A percentile compares a stretch with the other conserved stretches of the same genome.
Conservation (phyloP, 2,797 vertebrate species). For the Alauda arvensis region DNA sequence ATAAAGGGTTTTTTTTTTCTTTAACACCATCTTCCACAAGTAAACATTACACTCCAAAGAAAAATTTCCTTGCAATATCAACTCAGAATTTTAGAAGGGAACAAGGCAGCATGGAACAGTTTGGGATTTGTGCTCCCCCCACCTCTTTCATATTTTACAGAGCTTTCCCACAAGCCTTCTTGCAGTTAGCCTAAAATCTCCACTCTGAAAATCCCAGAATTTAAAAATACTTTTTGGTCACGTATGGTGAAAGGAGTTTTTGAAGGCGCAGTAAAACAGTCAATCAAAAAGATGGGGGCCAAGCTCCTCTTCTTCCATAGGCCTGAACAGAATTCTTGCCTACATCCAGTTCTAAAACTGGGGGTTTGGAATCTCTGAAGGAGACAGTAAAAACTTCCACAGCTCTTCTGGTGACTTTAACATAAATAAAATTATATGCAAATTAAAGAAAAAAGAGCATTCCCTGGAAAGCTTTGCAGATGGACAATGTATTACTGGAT, state of each 20-base stretch:
- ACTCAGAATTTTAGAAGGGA: neutral
- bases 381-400: neutral
- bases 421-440: neutral
- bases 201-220: neutral
- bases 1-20: neutral
- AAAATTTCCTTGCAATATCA: neutral
- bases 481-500: neutral
- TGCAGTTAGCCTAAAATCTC: neutral
- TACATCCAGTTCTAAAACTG: neutral
- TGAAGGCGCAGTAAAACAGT: accelerated
- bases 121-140: neutral
- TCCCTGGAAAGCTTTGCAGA: neutral
- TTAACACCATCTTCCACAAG: neutral
- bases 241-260: neutral
- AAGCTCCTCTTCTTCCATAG: neutral
- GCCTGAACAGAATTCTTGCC: neutral
- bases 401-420: neutral
- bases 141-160: neutral
- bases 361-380: neutral
- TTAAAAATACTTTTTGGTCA: neutral
- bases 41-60: neutral
- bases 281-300: neutral
- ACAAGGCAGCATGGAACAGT: neutral
- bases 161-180: neutral
- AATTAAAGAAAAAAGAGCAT: neutral